These are phyloP conservation scores for Alethe diademata DNA, from an alignment of 2,113 vertebrate species.

Conservation along the genomic window DNA sequence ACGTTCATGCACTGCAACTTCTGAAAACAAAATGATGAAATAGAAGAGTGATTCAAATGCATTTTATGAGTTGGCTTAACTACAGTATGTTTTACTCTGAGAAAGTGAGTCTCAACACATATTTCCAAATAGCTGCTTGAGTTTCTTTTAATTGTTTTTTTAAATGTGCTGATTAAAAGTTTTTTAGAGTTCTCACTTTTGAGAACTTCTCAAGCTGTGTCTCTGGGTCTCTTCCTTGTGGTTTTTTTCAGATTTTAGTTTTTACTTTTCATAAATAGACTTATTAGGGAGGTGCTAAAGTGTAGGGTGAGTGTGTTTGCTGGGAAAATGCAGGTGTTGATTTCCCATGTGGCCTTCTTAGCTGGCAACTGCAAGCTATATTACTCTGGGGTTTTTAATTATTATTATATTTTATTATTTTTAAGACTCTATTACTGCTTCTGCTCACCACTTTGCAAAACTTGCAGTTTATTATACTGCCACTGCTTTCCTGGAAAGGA, in stretches of 20 bases:
- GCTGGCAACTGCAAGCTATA: not conserved
- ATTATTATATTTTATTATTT: not conserved
- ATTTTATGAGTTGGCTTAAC: not conserved
- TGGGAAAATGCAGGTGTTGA: not conserved
- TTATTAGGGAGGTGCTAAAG: not conserved
- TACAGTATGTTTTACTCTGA: not conserved
- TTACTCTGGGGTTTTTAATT: not conserved
- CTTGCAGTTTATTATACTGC: not conserved
- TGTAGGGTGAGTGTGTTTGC: not conserved
- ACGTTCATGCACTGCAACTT: not conserved
- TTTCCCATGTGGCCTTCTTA: not conserved
- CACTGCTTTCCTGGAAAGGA: not conserved
- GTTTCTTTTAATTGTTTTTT: not conserved
- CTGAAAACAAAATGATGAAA: not conserved
- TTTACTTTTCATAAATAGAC: not conserved
- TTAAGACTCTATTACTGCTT: not conserved
- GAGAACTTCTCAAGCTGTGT: not conserved
- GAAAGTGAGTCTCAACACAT: not conserved
- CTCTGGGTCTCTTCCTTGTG: not conserved
- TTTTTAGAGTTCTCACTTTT: not conserved
- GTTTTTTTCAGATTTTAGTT: not conserved
- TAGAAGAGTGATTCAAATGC: not conserved
- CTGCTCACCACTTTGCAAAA: not conserved
- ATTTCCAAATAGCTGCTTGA: not conserved
- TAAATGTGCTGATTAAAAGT: not conserved